These are phyloP conservation scores for Bungarus multicinctus DNA, from an alignment of 2,113 vertebrate genomes.

Conservation along the genomic window DNA sequence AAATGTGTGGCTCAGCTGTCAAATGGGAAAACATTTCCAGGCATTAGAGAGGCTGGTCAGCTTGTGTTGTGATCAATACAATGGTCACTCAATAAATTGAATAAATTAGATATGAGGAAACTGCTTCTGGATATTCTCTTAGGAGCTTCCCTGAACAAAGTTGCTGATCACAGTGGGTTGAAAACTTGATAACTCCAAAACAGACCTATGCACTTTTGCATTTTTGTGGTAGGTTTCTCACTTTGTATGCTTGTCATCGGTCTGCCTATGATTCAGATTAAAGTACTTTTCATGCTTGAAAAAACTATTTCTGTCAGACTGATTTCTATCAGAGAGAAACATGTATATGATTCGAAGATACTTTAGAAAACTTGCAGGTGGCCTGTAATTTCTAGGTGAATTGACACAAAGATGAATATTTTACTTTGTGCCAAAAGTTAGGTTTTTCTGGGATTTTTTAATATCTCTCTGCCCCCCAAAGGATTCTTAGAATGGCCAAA, in stretches of 20 bases:
- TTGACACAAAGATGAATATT: neutral
- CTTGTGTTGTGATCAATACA: neutral
- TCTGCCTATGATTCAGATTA: constrained; percentile 11
- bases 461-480: neutral
- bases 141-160: neutral
- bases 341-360: constrained; percentile 26
- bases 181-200: neutral
- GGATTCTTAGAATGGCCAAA: neutral
- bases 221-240: neutral
- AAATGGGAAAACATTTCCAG: neutral
- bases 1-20: neutral
- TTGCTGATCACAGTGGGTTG: neutral
- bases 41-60: neutral
- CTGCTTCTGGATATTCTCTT: neutral
- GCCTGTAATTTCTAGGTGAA: constrained; percentile 15
- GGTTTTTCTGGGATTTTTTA: neutral
- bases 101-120: neutral
- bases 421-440: neutral
- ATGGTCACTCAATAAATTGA: neutral
- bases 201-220: neutral
- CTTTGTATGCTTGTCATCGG: neutral
- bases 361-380: neutral
- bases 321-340: constrained; percentile 5
- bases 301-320: neutral
- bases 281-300: constrained; percentile 12